Evolutionary conservation across 2,888 invertebrate genomes (phyloP).

Genomic region (Pristionchus mayeri): DNA sequence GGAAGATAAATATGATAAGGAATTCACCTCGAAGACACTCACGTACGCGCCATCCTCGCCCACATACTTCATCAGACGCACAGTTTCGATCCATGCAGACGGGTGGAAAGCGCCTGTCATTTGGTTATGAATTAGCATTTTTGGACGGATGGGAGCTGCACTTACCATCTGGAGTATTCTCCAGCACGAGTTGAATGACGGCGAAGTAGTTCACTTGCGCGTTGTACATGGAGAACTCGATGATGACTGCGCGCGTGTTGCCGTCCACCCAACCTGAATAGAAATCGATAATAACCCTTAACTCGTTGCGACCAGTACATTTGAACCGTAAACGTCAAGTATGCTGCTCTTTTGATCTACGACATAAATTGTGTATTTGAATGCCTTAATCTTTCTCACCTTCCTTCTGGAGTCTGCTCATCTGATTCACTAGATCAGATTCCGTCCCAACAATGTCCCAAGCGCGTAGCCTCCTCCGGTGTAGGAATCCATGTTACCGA

Average conservation of each 20-base stretch:
- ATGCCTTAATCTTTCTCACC: not conserved
- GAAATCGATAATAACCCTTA: not conserved
- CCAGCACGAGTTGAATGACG: conserved; percentile 63
- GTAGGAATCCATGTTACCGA: conserved; percentile 53
- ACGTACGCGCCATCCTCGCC: conserved; percentile 55
- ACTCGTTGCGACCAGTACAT: no score
- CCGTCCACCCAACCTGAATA: conserved; percentile 78
- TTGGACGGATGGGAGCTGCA: not conserved
- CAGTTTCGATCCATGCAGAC: conserved; percentile 62
- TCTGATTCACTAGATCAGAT: conserved; percentile 58
- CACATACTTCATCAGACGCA: conserved; percentile 64
- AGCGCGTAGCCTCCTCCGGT: conserved; percentile 64
- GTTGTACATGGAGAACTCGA: conserved; percentile 80
- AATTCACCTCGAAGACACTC: conserved; percentile 60
- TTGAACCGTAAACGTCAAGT: no score
- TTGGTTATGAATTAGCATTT: not conserved
- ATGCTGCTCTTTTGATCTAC: no score
- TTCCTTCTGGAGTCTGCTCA: conserved; percentile 72
- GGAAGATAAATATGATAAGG: no score
- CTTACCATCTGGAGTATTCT: conserved; percentile 56
- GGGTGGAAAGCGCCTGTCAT: conserved; percentile 53
- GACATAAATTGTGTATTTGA: no score
- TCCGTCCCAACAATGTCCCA: conserved; percentile 59
- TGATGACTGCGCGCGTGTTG: conserved; percentile 79
- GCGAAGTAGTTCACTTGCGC: no score